phyloP scores from a whole-genome alignment of 2,113 vertebrate species.

The Mystacornis crossleyi region DNA sequence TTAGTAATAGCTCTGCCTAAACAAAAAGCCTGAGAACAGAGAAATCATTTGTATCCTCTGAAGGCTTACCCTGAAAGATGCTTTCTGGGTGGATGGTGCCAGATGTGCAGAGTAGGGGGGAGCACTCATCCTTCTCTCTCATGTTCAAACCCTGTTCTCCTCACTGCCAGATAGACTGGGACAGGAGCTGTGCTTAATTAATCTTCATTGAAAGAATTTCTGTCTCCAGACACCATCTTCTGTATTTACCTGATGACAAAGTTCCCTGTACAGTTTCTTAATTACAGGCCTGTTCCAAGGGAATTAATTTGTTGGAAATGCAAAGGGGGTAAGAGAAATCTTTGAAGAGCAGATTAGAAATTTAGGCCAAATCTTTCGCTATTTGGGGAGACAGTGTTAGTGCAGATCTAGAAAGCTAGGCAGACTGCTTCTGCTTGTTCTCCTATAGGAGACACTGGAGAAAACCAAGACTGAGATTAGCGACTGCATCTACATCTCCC shows the following conservation, averaged over 20 bases:
- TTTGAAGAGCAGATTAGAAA: background rate
- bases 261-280: constrained; percentile 60
- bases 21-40: background rate
- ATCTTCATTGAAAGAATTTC: constrained; percentile 60
- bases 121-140: background rate
- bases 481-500: background rate
- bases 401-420: background rate
- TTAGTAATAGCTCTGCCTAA: background rate
- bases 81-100: background rate
- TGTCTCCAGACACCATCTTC: constrained; percentile 62
- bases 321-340: background rate
- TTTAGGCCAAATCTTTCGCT: background rate
- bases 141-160: background rate
- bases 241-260: constrained; percentile 67
- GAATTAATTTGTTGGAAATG: constrained; percentile 19
- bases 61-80: background rate
- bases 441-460: background rate
- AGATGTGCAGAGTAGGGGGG: rapidly evolving
- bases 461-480: background rate
- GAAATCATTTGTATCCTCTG: background rate
- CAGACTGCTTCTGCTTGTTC: background rate
- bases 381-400: background rate
- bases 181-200: constrained; percentile 48
- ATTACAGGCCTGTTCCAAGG: constrained; percentile 61
- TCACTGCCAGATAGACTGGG: background rate